Conservation (phyloP, 2,888 invertebrate species). For the Exephanes ischioxanthus region DNA sequence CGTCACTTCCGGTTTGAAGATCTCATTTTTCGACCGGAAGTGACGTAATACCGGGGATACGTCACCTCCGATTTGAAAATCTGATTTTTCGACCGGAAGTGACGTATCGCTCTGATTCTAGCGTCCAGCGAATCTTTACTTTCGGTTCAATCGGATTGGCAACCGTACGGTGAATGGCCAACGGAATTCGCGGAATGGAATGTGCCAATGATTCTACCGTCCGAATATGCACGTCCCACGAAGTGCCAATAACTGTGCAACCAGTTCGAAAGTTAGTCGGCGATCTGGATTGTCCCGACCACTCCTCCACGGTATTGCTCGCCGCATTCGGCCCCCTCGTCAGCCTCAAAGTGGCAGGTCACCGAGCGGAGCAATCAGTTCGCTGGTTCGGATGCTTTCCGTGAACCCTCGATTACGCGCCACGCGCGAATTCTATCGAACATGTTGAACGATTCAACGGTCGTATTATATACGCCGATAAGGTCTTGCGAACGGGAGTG, state of each 20-base stretch:
- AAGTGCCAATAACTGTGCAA: neutral
- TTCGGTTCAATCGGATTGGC: neutral
- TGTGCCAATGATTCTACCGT: neutral
- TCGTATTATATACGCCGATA: constrained; percentile 33
- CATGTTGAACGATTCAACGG: constrained; percentile 20
- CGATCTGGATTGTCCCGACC: neutral
- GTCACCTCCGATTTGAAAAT: too few species aligned
- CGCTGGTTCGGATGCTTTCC: constrained; percentile 30
- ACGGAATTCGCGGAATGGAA: neutral
- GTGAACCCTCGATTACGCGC: constrained; percentile 44
- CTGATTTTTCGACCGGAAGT: too few species aligned
- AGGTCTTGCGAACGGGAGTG: constrained; percentile 15
- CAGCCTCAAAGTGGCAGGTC: constrained; percentile 55
- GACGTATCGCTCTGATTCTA: too few species aligned
- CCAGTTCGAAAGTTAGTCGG: neutral
- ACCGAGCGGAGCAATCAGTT: constrained; percentile 49
- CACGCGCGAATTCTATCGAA: constrained; percentile 28
- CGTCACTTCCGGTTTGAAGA: too few species aligned
- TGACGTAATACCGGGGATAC: too few species aligned
- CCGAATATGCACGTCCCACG: neutral
- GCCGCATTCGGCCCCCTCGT: constrained; percentile 22
- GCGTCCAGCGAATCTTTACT: neutral
- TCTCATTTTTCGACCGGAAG: too few species aligned
- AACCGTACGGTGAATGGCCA: neutral
- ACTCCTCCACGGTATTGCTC: neutral